A percentile compares a stretch with the other conserved stretches of the same genome.
These are phyloP conservation scores for Marronus borbonicus DNA, from an alignment of 2,888 invertebrate genomes.

Conservation along the genomic window DNA sequence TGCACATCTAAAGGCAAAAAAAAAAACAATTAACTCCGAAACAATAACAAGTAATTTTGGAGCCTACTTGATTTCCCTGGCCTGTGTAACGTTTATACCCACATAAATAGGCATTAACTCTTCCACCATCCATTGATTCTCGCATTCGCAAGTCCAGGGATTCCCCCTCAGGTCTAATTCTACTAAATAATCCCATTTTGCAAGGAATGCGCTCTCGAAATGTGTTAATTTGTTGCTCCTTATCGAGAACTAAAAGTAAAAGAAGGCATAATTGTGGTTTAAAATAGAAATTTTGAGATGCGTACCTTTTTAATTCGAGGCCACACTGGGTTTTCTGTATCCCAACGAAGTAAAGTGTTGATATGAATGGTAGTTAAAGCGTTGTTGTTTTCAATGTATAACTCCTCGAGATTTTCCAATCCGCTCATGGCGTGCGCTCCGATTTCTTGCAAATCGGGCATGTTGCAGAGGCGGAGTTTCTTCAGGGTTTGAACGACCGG, in stretches of 20 bases:
- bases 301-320: constrained; percentile 77
- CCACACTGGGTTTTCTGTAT: constrained; percentile 74
- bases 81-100: constrained; percentile 67
- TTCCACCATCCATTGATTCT: constrained; percentile 84
- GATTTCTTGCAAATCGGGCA: constrained; percentile 76
- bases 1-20: constrained; percentile 72
- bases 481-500: constrained; percentile 76
- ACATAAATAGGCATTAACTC: constrained; percentile 75
- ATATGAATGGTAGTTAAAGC: constrained; percentile 75
- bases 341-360: constrained; percentile 73
- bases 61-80: constrained; percentile 72
- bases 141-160: constrained; percentile 85
- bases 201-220: constrained; percentile 77
- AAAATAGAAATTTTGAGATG: not conserved
- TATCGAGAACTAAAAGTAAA: constrained; percentile 76
- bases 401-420: constrained; percentile 73
- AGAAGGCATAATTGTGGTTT: constrained; percentile 19
- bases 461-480: constrained; percentile 80
- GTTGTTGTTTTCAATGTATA: constrained; percentile 79
- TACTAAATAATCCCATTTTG: constrained; percentile 81
- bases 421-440: constrained; percentile 74
- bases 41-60: constrained; percentile 53
- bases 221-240: constrained; percentile 81
- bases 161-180: constrained; percentile 81
- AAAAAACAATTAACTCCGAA: not conserved